Percentiles rank a stretch among this genome's conserved stretches.
These are phyloP conservation scores for Micromesistius poutassou DNA, from an alignment of 2,797 vertebrate species.

Conservation along the genomic window DNA sequence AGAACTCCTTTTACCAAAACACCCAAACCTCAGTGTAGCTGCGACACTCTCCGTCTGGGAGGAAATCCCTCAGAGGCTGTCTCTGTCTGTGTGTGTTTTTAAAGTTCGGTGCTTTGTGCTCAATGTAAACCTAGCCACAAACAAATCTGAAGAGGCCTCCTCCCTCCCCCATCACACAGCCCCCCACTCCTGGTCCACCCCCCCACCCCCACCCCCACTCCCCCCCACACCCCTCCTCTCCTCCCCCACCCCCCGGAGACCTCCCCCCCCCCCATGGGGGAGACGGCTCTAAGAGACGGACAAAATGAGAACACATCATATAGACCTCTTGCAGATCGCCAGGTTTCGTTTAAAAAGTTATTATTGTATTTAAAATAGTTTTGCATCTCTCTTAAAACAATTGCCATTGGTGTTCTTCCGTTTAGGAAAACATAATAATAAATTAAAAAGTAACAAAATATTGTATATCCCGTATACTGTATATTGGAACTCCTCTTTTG, in stretches of 20 bases:
- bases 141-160: conserved; percentile 21
- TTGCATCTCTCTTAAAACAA: conserved; percentile 57
- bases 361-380: conserved; percentile 66
- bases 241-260: conserved; percentile 27
- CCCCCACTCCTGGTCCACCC: conserved; percentile 7
- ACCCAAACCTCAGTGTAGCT: neutral
- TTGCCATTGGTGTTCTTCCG: conserved; percentile 44
- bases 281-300: neutral
- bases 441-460: conserved; percentile 48
- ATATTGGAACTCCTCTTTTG: conserved; percentile 19
- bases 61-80: neutral
- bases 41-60: neutral
- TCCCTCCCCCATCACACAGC: conserved; percentile 15
- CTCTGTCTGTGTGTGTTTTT: conserved; percentile 4
- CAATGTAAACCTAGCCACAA: conserved; percentile 54
- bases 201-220: conserved; percentile 17
- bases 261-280: neutral
- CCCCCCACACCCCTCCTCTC: conserved; percentile 23
- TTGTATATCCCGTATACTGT: conserved; percentile 7
- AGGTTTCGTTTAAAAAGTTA: conserved; percentile 54
- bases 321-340: conserved; percentile 53
- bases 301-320: conserved; percentile 47
- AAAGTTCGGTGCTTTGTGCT: conserved; percentile 27
- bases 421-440: conserved; percentile 41
- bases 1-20: neutral